Conservation (phyloP, 92 coral and sea anemone genomes). For the Siderastrea siderea region DNA sequence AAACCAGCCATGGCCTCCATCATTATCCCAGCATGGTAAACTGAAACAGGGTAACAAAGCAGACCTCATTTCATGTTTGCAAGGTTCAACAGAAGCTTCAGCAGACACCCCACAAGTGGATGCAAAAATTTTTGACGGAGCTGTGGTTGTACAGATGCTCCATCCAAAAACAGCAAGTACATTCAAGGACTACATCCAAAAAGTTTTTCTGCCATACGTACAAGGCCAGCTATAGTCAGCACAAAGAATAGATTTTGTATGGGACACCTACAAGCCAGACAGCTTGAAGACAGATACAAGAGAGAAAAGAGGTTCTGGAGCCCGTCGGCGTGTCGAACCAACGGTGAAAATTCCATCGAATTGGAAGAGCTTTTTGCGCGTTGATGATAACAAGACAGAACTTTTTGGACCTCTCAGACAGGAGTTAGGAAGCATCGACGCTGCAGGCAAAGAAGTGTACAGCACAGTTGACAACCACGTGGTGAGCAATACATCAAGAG, state of each 20-base stretch:
- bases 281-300: constrained; percentile 44
- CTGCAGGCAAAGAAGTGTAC: constrained; percentile 54
- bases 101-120: constrained; percentile 44
- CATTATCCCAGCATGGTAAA: constrained; percentile 40
- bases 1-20: constrained; percentile 57
- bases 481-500: constrained; percentile 9
- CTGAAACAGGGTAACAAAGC: constrained; percentile 50
- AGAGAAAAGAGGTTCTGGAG: constrained; percentile 60
- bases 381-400: constrained; percentile 27
- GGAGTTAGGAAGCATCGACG: constrained; percentile 21
- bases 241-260: constrained; percentile 44
- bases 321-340: constrained; percentile 42
- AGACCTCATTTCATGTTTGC: constrained; percentile 35
- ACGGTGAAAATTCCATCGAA: constrained; percentile 45
- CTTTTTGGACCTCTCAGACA: constrained; percentile 2
- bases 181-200: constrained; percentile 41
- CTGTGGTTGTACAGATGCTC: constrained; percentile 56
- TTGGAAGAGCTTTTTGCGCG: constrained; percentile 56
- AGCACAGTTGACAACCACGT: constrained; percentile 41
- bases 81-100: constrained; percentile 33
- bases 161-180: constrained; percentile 47
- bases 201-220: constrained; percentile 50
- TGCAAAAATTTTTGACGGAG: constrained; percentile 49
- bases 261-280: constrained; percentile 42
- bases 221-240: constrained; percentile 36